phyloP scores from a whole-genome alignment of 2,797 vertebrate species.

The Neomorphus geoffroyi region DNA sequence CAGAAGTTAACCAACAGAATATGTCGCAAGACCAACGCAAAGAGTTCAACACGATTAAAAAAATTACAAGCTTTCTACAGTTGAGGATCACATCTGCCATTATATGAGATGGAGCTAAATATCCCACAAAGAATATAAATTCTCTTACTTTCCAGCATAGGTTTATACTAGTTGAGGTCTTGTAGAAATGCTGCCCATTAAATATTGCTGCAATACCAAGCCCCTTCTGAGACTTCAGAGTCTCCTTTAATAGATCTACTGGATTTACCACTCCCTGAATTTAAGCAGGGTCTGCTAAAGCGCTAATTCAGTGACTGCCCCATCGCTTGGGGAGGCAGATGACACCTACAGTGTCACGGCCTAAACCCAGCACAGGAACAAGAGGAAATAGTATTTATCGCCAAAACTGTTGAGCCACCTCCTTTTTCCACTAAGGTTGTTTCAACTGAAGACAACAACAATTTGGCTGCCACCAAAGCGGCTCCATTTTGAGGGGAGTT shows the following conservation, averaged over 20 bases:
- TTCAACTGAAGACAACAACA: neutral
- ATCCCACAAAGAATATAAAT: neutral
- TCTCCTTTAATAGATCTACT: neutral
- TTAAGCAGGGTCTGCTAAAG: neutral
- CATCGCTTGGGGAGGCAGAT: fast-evolving
- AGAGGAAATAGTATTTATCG: neutral
- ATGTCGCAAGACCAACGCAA: neutral
- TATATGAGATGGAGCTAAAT: neutral
- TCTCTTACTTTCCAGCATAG: neutral
- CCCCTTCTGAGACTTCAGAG: neutral
- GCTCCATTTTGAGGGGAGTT: neutral
- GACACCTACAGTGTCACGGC: neutral
- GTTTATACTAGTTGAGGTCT: neutral
- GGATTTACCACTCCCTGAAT: neutral
- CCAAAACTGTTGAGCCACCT: neutral
- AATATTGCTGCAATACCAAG: neutral
- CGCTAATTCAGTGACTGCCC: neutral
- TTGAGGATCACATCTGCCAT: neutral
- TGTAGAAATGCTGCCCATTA: neutral
- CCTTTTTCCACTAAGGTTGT: neutral
- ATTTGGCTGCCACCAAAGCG: neutral
- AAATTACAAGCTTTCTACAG: neutral
- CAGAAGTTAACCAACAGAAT: neutral
- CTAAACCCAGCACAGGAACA: neutral
- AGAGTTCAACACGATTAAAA: neutral